Percentiles rank a stretch among this genome's conserved stretches.
Evolutionary conservation across 1,140 invertebrate genomes (phyloP).

Genomic region (Calephelis virginiensis): DNA sequence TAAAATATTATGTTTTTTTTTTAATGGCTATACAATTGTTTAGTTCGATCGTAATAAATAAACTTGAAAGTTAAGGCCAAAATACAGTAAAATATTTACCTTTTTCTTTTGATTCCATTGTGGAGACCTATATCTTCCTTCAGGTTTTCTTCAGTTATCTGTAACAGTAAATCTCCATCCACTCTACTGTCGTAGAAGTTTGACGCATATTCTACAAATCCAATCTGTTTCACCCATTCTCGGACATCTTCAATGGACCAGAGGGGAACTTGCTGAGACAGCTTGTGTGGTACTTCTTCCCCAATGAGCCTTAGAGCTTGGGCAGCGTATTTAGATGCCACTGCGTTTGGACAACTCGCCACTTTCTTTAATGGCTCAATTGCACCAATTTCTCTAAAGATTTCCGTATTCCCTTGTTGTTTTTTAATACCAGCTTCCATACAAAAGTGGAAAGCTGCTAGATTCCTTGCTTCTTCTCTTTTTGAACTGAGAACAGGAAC

Average conservation of each 20-base stretch:
- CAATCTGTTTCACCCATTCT: slow-evolving; percentile 99
- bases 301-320: slow-evolving; percentile 97
- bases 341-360: slow-evolving; percentile 97
- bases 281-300: slow-evolving; percentile 97
- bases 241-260: slow-evolving; percentile 98
- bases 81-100: slow-evolving; percentile 71
- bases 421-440: slow-evolving; percentile 99
- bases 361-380: slow-evolving; percentile 97
- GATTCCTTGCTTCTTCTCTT: slow-evolving; percentile 95
- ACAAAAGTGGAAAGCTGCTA: slow-evolving; percentile 99
- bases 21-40: too few species aligned
- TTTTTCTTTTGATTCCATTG: slow-evolving; percentile 95
- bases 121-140: slow-evolving; percentile 94
- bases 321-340: slow-evolving; percentile 97
- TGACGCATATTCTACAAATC: slow-evolving; percentile 90
- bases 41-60: too few species aligned
- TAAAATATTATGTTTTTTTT: too few species aligned
- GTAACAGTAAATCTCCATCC: slow-evolving; percentile 97
- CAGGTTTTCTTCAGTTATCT: slow-evolving; percentile 95
- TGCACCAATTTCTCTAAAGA: slow-evolving; percentile 96
- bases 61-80: background rate
- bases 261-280: slow-evolving; percentile 98
- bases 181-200: slow-evolving; percentile 95
- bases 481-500: slow-evolving; percentile 98
- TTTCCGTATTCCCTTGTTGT: slow-evolving; percentile 95